These are phyloP conservation scores for Balaeniceps rex DNA, from an alignment of 2,113 vertebrate species.

Conservation along the genomic window DNA sequence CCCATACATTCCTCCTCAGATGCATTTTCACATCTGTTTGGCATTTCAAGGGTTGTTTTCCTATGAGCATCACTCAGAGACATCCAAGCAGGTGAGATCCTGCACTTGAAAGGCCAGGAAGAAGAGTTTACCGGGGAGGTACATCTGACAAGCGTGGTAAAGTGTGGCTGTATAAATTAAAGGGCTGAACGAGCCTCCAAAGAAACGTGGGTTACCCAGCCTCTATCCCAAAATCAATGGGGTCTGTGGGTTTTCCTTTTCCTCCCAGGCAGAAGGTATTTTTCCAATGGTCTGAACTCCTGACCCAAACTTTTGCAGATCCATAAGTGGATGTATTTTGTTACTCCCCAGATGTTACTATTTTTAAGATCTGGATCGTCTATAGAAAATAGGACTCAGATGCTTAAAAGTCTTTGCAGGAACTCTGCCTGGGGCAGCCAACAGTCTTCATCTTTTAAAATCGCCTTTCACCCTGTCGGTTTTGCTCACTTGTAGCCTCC, in stretches of 20 bases:
- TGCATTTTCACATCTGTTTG: slow-evolving; percentile 48
- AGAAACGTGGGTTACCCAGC: neutral
- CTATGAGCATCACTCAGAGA: neutral
- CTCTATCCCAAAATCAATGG: neutral
- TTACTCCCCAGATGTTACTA: neutral
- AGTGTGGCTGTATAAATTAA: neutral
- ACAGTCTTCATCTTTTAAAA: neutral
- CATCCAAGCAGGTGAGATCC: slow-evolving; percentile 5
- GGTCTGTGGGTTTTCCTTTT: neutral
- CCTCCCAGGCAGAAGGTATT: neutral
- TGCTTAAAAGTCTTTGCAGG: neutral
- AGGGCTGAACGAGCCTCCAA: neutral
- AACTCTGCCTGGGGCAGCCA: neutral
- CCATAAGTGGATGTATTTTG: neutral
- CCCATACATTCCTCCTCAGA: neutral
- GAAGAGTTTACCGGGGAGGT: neutral
- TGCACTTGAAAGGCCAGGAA: slow-evolving; percentile 4
- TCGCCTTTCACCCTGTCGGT: neutral
- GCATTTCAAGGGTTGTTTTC: neutral
- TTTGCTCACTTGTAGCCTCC: neutral
- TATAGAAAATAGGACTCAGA: neutral
- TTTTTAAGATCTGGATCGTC: neutral
- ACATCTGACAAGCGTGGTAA: neutral
- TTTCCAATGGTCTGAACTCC: neutral
- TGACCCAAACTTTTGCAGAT: neutral